Base-by-base conservation (phyloP, 2,888 invertebrate species). In the Cryptosula pallasiana region DNA sequence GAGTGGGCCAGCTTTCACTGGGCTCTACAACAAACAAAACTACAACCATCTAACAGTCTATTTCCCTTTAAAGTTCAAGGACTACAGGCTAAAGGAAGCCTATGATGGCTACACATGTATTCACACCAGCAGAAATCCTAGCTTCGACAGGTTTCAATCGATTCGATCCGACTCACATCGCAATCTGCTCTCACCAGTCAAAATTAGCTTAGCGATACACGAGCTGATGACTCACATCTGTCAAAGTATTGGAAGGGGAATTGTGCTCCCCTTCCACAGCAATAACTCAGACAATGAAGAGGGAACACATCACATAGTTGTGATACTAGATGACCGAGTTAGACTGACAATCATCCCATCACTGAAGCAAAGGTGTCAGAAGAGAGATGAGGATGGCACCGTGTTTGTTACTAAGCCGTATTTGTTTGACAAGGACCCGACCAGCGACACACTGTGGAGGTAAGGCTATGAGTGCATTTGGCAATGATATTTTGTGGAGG, bases 401-500 rank as follows among this genome's bases (percentile, higher is more conserved):
- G 34, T 72, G 36, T 73, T 76, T 13, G 74, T 76, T 0, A 73
- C 73, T 1, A 69, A 73, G 25, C 76, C 76, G 13, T 78, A 77
- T 72, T 69, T 74, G n/a, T 70, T 74, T 36, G 79, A 78, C 69
- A 74, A 74, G 16, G 74, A 78, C 72, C 76, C 76, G 1, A 29
- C 58, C 13, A 77, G 78, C 0, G 77, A 78, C 71, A 74, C 76
- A 58, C 35, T 75, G 27, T 80, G 80, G 80, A 57, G 79, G 36
- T 70, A 76, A 32, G 63, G 25, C 3, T 27, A 63, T 16, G 9
- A n/a, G n/a, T n/a, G n/a, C n/a, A n/a, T n/a, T n/a, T n/a, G n/a
- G n/a, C n/a, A n/a, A n/a, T n/a, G 54, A 13, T 13, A n/a, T n/a
- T 54, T 13, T n/a, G 13, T n/a, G 13, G 54, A 54, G 13, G 54